Percentiles rank a stretch among this genome's conserved stretches.
These are phyloP conservation scores for Sinella curviseta DNA, from an alignment of 1,140 invertebrate genomes.

Conservation along the genomic window DNA sequence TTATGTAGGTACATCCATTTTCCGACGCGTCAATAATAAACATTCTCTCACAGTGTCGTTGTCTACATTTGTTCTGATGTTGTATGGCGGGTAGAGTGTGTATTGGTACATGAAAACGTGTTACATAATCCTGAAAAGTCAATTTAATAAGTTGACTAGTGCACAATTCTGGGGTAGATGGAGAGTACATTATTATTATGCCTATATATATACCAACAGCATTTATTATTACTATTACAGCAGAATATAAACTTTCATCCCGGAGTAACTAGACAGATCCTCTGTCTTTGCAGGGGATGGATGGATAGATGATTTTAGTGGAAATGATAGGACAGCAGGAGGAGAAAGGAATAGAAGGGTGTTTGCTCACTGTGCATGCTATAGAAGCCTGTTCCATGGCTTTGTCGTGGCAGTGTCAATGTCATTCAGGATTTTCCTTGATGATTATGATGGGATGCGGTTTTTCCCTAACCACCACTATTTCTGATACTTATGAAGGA, in stretches of 20 bases:
- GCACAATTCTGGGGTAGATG: too few species aligned
- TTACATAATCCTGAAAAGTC: slow-evolving; percentile 17
- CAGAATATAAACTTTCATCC: neutral
- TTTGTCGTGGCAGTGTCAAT: slow-evolving; percentile 21
- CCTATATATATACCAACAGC: neutral
- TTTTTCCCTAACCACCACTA: slow-evolving; percentile 5
- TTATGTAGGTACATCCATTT: too few species aligned
- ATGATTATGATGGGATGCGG: slow-evolving; percentile 24
- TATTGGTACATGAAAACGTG: neutral
- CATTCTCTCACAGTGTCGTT: too few species aligned
- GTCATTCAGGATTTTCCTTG: slow-evolving; percentile 27
- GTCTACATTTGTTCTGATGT: too few species aligned
- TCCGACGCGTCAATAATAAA: too few species aligned
- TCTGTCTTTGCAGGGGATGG: neutral
- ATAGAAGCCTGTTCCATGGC: slow-evolving; percentile 22
- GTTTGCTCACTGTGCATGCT: neutral
- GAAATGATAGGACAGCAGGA: neutral
- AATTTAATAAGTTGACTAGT: slow-evolving; percentile 1
- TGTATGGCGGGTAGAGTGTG: too few species aligned
- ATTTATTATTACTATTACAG: slow-evolving; percentile 3
- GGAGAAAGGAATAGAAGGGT: neutral
- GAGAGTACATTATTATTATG: neutral
- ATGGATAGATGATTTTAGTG: neutral
- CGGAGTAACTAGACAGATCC: slow-evolving; percentile 4
- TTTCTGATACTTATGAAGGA: neutral